Base-by-base conservation (phyloP, 2,888 invertebrate genomes). In the Drymonia ruficornis region DNA sequence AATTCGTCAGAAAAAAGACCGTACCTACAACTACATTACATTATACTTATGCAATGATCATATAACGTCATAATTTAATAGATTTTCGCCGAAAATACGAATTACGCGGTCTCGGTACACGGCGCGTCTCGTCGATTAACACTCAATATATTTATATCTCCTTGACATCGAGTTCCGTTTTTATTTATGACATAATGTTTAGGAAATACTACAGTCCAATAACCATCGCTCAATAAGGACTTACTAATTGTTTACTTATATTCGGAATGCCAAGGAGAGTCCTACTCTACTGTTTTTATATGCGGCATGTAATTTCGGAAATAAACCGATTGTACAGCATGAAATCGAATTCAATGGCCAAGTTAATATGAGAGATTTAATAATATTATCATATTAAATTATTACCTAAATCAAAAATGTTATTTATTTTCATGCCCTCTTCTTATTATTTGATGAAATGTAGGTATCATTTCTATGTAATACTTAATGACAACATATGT, bases 81-180 rank as follows among this genome's bases (percentile, higher is more conserved):
- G 13, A 15, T n/a, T 15, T 38, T 38, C 8, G 16, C 12, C 44
- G 12, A 44, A 19, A 44, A 44, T 44, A 44, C 19, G 8, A 11
- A 12, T 23, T 55, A 63, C 55, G 55, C 45, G 50, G 29, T 56
- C 46, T 50, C 46, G 36, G 47, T 50, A 51, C 23, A 11, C 55
- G 53, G 38, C 49, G 55, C 56, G 49, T 52, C 47, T 43, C 6
- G 56, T 43, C 7, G 56, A 56, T 51, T 19, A 44, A 49, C 48
- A 46, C 31, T 44, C 43, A 56, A 61, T 52, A 53, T 60, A 49
- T 55, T 67, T 46, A 55, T 55, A 29, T 60, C 55, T 53, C 60
- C 67, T 67, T 67, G 67, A 67, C 53, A 59, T 53, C 47, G 36
- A 62, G 67, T 62, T 67, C 56, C 51, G 51, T 55, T 59, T 64